Evolutionary conservation across 2,797 vertebrate genomes (phyloP).

Genomic region (Merluccius polli): DNA sequence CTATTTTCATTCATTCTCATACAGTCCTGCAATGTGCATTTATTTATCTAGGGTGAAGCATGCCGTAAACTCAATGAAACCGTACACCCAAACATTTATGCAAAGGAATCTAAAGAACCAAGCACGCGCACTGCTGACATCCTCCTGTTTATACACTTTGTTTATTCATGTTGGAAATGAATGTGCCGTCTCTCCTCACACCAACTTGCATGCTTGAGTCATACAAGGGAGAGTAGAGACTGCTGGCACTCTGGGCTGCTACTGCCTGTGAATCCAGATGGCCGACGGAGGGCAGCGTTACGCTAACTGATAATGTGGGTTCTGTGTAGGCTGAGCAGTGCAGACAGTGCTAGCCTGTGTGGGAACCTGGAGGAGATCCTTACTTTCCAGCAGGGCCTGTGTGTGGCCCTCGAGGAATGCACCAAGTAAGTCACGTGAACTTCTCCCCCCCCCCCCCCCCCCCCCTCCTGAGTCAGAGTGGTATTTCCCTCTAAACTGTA

Average conservation of each 20-base stretch:
- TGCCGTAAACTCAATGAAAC: neutral
- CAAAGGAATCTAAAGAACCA: neutral
- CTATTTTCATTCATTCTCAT: neutral
- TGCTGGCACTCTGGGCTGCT: neutral
- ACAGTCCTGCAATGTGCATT: neutral
- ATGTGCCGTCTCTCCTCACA: neutral
- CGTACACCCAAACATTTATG: neutral
- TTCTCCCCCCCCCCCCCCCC: neutral
- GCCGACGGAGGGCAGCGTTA: neutral
- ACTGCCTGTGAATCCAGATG: neutral
- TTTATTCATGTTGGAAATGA: neutral
- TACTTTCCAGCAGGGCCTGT: constrained; percentile 89
- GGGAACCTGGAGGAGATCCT: constrained; percentile 95
- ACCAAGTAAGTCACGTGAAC: constrained; percentile 80
- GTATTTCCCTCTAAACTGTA: neutral
- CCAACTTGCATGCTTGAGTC: neutral
- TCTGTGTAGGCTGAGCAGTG: constrained; percentile 74
- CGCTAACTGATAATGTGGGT: constrained; percentile 1
- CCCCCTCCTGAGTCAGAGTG: neutral
- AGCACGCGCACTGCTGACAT: neutral
- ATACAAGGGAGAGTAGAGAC: neutral
- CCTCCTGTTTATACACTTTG: neutral
- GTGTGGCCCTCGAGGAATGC: constrained; percentile 89
- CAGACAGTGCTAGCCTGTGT: constrained; percentile 80
- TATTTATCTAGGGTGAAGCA: neutral